These are phyloP conservation scores for Cardinalis cardinalis DNA, from an alignment of 2,113 vertebrate species.

Conservation along the genomic window DNA sequence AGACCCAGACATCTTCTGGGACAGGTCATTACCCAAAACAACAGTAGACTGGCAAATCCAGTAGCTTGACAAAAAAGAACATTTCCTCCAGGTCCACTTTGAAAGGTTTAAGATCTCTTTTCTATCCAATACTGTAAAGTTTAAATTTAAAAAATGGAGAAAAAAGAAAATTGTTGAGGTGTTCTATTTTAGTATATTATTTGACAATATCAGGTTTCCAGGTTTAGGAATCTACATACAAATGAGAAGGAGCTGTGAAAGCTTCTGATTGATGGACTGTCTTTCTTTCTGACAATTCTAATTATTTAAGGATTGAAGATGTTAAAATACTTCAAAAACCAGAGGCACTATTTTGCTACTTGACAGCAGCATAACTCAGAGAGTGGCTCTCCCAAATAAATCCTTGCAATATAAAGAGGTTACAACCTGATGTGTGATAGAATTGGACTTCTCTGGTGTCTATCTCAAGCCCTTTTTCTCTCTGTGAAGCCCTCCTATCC, in stretches of 20 bases:
- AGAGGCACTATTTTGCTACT: neutral
- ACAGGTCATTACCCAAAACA: neutral
- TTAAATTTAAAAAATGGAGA: neutral
- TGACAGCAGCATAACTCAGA: neutral
- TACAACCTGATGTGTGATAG: neutral
- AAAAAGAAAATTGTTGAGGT: neutral
- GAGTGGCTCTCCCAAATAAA: neutral
- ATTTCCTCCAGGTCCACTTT: neutral
- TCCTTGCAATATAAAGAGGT: neutral
- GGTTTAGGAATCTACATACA: neutral
- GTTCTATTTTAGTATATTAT: neutral
- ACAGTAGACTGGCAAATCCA: neutral
- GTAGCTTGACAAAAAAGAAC: neutral
- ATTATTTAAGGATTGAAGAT: neutral
- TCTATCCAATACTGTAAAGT: neutral
- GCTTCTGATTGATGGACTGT: neutral
- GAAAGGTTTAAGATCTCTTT: neutral
- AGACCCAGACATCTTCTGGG: neutral
- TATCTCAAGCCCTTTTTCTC: neutral
- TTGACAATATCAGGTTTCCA: neutral
- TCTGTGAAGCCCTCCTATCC: neutral
- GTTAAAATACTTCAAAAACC: neutral
- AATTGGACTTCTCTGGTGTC: neutral
- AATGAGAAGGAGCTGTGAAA: neutral
- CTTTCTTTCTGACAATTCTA: neutral